phyloP scores from a whole-genome alignment of 2,888 invertebrate genomes.

The Epirrita christyi region DNA sequence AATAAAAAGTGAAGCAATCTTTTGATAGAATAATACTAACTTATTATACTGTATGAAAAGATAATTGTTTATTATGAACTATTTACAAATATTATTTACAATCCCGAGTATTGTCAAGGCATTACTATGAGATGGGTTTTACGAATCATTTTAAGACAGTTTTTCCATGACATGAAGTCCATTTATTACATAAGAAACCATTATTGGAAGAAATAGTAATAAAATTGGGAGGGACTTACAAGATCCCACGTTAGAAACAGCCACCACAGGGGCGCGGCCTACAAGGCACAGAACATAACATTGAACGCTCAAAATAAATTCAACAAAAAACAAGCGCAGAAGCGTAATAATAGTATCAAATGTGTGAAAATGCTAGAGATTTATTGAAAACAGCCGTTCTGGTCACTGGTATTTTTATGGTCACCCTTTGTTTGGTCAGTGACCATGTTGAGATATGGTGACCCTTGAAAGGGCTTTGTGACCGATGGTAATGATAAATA shows the following conservation, averaged over 20 bases:
- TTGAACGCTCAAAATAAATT: conserved; percentile 58
- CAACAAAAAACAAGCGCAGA: conserved; percentile 16
- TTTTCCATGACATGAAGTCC: conserved; percentile 3
- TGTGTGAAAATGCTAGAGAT: too few relatives aligned
- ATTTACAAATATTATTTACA: conserved; percentile 5
- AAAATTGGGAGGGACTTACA: conserved; percentile 73
- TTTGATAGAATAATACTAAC: not conserved
- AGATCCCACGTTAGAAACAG: conserved; percentile 84
- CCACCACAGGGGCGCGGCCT: conserved; percentile 83
- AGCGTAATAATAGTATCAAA: conserved; percentile 2
- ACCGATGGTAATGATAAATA: too few relatives aligned
- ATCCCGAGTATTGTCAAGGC: not conserved
- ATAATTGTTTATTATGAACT: not conserved
- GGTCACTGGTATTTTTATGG: too few relatives aligned
- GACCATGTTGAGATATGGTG: too few relatives aligned
- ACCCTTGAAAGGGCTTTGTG: too few relatives aligned
- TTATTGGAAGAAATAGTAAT: conserved; percentile 46
- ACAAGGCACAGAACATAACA: conserved; percentile 74
- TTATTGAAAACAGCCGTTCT: too few relatives aligned
- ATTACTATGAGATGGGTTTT: conserved; percentile 5
- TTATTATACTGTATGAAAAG: too few relatives aligned
- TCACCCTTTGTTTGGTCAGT: too few relatives aligned
- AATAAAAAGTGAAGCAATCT: not conserved
- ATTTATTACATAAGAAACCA: too few relatives aligned
- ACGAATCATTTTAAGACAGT: conserved; percentile 9